Conservation (phyloP, 2,888 invertebrate species). For the Prostheceraeus crozeri region DNA sequence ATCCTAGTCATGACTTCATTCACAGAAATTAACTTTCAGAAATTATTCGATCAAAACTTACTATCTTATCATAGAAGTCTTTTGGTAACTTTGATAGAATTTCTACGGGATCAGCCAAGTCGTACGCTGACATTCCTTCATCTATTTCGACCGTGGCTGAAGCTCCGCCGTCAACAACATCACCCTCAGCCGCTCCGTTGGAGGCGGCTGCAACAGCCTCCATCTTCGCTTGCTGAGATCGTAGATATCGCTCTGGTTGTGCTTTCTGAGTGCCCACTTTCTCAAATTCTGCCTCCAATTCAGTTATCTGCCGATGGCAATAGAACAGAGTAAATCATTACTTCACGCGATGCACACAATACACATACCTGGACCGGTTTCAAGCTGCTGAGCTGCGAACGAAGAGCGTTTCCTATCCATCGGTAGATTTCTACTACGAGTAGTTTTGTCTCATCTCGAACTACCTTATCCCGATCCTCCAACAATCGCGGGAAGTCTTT, state of each 20-base stretch:
- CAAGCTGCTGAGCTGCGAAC: slow-evolving; percentile 72
- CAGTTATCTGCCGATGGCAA: slow-evolving; percentile 63
- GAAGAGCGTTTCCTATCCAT: slow-evolving; percentile 63
- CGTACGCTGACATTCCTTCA: slow-evolving; percentile 73
- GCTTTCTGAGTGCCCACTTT: slow-evolving; percentile 65
- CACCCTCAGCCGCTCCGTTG: slow-evolving; percentile 37
- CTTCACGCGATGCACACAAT: neutral
- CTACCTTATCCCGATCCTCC: slow-evolving; percentile 79
- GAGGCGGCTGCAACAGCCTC: slow-evolving; percentile 44
- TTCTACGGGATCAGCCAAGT: slow-evolving; percentile 81
- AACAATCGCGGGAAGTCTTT: slow-evolving; percentile 76
- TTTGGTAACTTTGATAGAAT: slow-evolving; percentile 83
- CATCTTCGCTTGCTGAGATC: slow-evolving; percentile 67
- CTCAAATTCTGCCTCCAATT: slow-evolving; percentile 78
- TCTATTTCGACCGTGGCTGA: slow-evolving; percentile 39
- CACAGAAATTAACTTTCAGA: too few species aligned
- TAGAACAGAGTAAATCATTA: too few species aligned
- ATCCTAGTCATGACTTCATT: too few species aligned
- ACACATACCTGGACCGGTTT: slow-evolving; percentile 70
- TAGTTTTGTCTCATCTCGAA: slow-evolving; percentile 81
- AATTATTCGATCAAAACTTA: too few species aligned
- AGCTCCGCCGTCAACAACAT: slow-evolving; percentile 34
- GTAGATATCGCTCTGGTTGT: slow-evolving; percentile 67
- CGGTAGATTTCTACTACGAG: slow-evolving; percentile 85
- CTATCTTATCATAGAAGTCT: slow-evolving; percentile 79